Conservation (phyloP, 2,113 vertebrate genomes). For the Crotophaga sulcirostris region DNA sequence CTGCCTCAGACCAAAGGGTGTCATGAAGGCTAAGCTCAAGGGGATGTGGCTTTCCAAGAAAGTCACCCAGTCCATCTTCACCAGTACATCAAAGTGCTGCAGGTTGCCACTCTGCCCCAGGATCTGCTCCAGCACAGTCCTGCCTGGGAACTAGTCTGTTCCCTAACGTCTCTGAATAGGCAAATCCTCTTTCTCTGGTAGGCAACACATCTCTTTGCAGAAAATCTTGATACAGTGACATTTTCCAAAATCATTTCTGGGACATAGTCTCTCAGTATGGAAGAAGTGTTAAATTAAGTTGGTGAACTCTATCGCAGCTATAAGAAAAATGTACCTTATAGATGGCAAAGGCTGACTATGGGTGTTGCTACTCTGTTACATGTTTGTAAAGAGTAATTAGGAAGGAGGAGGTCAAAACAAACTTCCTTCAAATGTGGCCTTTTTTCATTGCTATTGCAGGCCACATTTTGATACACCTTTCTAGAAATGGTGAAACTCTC, state of each 20-base stretch:
- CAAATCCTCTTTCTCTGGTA: background rate
- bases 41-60: background rate
- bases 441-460: background rate
- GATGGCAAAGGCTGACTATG: background rate
- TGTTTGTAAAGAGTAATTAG: background rate
- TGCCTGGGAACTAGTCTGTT: background rate
- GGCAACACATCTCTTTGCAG: background rate
- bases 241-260: background rate
- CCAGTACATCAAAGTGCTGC: fast-evolving
- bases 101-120: background rate
- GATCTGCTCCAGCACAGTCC: background rate
- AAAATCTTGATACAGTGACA: background rate
- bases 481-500: background rate
- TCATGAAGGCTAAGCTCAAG: background rate
- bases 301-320: background rate
- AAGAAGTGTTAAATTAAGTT: background rate
- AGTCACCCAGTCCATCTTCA: background rate
- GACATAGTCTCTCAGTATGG: background rate
- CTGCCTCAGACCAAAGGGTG: background rate
- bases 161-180: background rate
- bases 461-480: background rate
- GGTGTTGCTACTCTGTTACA: background rate
- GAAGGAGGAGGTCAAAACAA: background rate
- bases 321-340: background rate
- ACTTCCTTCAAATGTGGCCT: background rate